phyloP scores from a whole-genome alignment of 2,113 vertebrate species.

The Stegostoma tigrinum region DNA sequence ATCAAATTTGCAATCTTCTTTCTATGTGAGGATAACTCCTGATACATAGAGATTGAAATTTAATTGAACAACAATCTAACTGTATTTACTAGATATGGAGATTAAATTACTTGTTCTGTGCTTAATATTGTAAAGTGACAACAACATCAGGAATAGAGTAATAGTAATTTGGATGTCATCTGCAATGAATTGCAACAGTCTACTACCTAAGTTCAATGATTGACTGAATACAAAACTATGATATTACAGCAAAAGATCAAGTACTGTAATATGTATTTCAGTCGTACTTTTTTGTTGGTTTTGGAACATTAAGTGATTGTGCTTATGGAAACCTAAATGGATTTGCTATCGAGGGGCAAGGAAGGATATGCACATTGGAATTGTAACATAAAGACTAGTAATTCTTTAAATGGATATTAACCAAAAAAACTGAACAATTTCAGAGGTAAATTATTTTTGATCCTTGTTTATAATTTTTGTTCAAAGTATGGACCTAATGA shows the following conservation, averaged over 20 bases:
- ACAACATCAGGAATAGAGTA: background rate
- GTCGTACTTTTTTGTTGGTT: background rate
- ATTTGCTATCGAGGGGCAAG: background rate
- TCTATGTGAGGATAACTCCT: background rate
- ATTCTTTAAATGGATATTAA: background rate
- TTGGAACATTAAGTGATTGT: background rate
- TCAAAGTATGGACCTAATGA: background rate
- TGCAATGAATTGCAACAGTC: background rate
- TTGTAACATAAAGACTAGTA: background rate
- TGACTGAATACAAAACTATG: background rate
- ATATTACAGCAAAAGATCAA: background rate
- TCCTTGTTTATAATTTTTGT: background rate
- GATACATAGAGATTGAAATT: background rate
- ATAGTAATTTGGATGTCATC: background rate
- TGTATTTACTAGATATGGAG: background rate
- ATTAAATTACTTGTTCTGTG: conserved; percentile 7
- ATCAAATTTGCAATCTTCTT: conserved; percentile 10
- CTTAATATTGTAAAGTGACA: background rate
- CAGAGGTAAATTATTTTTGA: background rate
- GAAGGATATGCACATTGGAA: background rate
- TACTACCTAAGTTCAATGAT: background rate
- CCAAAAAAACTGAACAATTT: background rate
- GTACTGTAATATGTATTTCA: background rate
- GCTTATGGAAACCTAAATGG: background rate
- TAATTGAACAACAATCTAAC: background rate